These are phyloP conservation scores for Myocastor coypus DNA, from an alignment of 2,113 vertebrate genomes.

Conservation along the genomic window DNA sequence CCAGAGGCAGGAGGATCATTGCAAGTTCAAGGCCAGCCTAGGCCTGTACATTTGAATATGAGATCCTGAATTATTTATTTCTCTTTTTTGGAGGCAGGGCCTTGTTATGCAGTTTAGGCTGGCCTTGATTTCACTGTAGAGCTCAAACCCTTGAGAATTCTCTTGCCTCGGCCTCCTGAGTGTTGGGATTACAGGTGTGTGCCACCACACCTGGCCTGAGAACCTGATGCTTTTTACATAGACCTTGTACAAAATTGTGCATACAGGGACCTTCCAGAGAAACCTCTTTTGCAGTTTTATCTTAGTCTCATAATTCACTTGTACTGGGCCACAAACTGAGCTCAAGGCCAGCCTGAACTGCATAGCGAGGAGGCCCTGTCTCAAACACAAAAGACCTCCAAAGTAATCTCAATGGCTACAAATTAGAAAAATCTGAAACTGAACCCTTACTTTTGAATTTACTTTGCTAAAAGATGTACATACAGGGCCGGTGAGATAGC, in stretches of 20 bases:
- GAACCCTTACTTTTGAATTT: too few relatives aligned
- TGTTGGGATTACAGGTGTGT: background rate
- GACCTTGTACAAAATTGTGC: background rate
- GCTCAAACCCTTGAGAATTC: background rate
- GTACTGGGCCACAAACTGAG: too few relatives aligned
- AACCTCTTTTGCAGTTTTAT: background rate
- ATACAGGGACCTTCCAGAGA: background rate
- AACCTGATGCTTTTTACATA: background rate
- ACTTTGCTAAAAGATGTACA: too few relatives aligned
- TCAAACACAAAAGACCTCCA: too few relatives aligned
- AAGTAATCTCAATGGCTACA: too few relatives aligned
- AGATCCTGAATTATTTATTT: background rate
- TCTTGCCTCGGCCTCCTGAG: background rate
- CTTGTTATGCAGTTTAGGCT: background rate
- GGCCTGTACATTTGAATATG: too few relatives aligned
- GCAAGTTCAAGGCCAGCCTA: too few relatives aligned
- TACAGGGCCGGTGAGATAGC: too few relatives aligned
- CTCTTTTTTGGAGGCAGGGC: background rate
- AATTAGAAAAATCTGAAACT: too few relatives aligned
- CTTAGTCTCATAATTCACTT: background rate
- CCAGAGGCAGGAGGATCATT: too few relatives aligned
- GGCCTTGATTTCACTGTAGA: background rate
- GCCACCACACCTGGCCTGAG: background rate
- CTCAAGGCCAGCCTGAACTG: too few relatives aligned
- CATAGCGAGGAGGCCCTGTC: too few relatives aligned